Base-by-base conservation (phyloP, 2,888 invertebrate species). In the Thysanoteuthis rhombus region DNA sequence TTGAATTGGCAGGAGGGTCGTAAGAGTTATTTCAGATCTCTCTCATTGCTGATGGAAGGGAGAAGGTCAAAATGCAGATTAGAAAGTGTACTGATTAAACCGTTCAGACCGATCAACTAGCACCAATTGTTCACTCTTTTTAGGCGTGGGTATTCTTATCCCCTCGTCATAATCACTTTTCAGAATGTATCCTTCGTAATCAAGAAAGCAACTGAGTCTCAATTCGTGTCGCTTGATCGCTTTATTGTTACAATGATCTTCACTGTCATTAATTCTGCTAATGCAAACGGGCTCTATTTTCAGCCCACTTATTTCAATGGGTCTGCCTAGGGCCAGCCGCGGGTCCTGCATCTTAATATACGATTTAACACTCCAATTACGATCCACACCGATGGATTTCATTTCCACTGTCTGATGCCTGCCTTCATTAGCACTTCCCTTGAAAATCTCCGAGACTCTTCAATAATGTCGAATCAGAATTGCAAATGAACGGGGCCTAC, bases 321-420 rank as follows among this genome's bases (percentile, higher is more conserved):
- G 12, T 8, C n/a, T 75, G 75, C 75, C 75, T 75, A 19, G 16
- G 75, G 75, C n/a, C 10, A n/a, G 75, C 75, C 75, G 75, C 75
- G 19, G 75, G 75, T 75, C 75, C 75, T 36, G 75, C 75, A 75
- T 75, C 75, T 75, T 75, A 75, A 75, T 75, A 75, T 75, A 75
- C 75, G 75, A 75, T 75, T 75, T 75, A 75, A 75, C n/a, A 75
- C 75, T 75, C 75, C 75, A 75, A 75, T 75, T 75, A 75, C 75
- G n/a, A 36, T 75, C 75, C 75, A 75, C 75, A 12, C 75, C 75
- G n/a, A 75, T 75, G 75, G n/a, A 75, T 36, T 58, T 75, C 75
- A 75, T 75, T 75, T 75, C 75, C 75, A n/a, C n/a, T 75, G 75
- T 75, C 75, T 75, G n/a, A 75, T 19, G 75, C n/a, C 75, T n/a